phyloP scores from a whole-genome alignment of 2,113 vertebrate species.

The Notothenia coriiceps region DNA sequence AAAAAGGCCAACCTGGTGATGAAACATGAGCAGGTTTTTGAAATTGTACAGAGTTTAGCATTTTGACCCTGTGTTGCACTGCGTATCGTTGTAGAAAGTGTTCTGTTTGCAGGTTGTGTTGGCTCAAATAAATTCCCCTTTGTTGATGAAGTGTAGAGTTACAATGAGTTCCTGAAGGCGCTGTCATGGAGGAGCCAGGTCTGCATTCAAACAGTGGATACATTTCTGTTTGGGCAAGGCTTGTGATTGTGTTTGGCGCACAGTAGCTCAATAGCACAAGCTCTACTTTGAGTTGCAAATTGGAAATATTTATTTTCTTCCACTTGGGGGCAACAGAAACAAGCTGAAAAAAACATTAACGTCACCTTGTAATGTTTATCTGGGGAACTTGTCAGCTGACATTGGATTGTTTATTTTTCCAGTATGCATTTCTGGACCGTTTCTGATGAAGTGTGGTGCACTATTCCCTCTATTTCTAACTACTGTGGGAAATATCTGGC shows the following conservation, averaged over 20 bases:
- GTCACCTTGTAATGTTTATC: not conserved
- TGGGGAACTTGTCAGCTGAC: not conserved
- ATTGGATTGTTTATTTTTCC: not conserved
- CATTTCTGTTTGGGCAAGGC: conserved; percentile 61
- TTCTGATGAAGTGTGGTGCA: not conserved
- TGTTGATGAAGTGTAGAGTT: conserved; percentile 44
- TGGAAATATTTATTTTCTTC: not conserved
- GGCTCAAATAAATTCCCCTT: conserved; percentile 24
- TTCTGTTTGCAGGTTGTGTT: conserved; percentile 33
- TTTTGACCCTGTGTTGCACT: conserved; percentile 14
- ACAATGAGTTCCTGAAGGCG: conserved; percentile 41
- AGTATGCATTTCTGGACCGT: not conserved
- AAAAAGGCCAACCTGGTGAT: conserved; percentile 33
- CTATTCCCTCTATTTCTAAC: not conserved
- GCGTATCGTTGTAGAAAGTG: not conserved
- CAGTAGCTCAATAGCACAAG: conserved; percentile 37
- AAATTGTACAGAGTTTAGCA: conserved; percentile 4
- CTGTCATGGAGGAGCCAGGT: conserved; percentile 38
- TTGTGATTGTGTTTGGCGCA: conserved; percentile 68
- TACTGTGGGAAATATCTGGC: not conserved
- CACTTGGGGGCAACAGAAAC: conserved; percentile 2
- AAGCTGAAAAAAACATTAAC: conserved; percentile 12
- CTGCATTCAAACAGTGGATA: conserved; percentile 59
- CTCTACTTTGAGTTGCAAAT: conserved; percentile 37
- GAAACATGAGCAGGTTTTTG: conserved; percentile 19